phyloP scores from a whole-genome alignment of 2,113 vertebrate species.

The Stigmatopora nigra region DNA sequence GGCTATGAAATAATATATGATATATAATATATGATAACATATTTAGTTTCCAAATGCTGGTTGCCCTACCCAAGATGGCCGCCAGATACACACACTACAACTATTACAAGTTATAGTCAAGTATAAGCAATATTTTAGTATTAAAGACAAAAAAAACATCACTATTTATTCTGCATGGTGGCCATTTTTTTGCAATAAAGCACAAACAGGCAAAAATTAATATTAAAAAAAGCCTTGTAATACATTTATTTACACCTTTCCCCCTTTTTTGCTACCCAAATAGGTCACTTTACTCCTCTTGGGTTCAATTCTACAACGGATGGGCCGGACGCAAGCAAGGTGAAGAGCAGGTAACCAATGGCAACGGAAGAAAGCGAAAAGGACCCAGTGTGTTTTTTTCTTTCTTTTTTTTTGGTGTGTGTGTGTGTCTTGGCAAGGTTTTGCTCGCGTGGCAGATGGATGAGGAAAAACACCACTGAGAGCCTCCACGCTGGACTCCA shows the following conservation, averaged over 20 bases:
- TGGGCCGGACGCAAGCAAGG: conserved; percentile 57
- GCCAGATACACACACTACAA: no score
- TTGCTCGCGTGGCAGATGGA: conserved; percentile 51
- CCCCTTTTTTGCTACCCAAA: conserved; percentile 6
- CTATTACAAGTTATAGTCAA: no score
- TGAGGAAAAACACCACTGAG: conserved; percentile 50
- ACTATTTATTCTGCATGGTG: no score
- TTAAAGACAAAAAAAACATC: no score
- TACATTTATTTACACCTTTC: conserved; percentile 10
- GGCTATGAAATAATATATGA: no score
- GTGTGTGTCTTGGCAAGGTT: conserved; percentile 44
- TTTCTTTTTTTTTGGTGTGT: conserved; percentile 4
- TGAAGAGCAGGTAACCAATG: conserved; percentile 68
- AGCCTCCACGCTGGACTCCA: conserved; percentile 37
- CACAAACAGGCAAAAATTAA: no score
- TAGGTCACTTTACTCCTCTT: conserved; percentile 12
- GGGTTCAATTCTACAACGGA: conserved; percentile 49
- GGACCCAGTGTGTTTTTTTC: conserved; percentile 29
- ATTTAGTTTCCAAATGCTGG: no score
- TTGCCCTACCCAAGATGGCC: no score
- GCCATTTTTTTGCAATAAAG: no score
- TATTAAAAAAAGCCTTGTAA: conserved; percentile 13
- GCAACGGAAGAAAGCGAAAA: conserved; percentile 50
- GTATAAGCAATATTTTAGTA: no score
- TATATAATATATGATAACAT: no score